Evolutionary conservation across 2,113 vertebrate species (phyloP).

Genomic region (Psittacula cyanocephala): DNA sequence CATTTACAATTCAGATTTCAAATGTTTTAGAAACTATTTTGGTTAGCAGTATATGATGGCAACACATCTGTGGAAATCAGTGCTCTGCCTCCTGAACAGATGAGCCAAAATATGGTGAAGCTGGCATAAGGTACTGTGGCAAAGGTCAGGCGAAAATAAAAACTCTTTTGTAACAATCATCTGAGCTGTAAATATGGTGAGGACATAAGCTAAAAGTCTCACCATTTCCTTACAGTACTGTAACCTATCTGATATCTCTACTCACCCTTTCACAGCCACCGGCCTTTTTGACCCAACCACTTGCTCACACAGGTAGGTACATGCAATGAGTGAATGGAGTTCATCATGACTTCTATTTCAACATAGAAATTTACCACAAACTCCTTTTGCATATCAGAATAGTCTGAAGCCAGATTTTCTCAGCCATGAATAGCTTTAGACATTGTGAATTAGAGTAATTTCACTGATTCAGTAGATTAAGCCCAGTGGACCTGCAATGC

Average conservation of each 20-base stretch:
- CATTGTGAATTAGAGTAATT: not conserved
- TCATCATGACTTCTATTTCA: not conserved
- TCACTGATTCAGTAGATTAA: not conserved
- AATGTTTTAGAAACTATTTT: not conserved
- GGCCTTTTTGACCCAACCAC: not conserved
- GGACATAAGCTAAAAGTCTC: not conserved
- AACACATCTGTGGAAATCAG: not conserved
- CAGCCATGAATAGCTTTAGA: not conserved
- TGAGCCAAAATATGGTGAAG: not conserved
- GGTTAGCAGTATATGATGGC: not conserved
- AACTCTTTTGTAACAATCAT: not conserved
- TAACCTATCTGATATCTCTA: not conserved
- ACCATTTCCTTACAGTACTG: not conserved
- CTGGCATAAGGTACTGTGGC: fast-evolving
- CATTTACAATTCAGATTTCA: not conserved
- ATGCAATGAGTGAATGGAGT: not conserved
- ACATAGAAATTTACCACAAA: not conserved
- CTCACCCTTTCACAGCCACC: not conserved
- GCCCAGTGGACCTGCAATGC: not conserved
- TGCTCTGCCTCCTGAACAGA: not conserved
- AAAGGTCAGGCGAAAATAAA: not conserved
- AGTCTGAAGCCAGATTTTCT: not conserved
- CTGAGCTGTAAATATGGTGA: not conserved
- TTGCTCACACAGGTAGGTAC: not conserved
- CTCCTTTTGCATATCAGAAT: not conserved